phyloP scores from a whole-genome alignment of 2,113 vertebrate species.

The Dipodomys stephensi region DNA sequence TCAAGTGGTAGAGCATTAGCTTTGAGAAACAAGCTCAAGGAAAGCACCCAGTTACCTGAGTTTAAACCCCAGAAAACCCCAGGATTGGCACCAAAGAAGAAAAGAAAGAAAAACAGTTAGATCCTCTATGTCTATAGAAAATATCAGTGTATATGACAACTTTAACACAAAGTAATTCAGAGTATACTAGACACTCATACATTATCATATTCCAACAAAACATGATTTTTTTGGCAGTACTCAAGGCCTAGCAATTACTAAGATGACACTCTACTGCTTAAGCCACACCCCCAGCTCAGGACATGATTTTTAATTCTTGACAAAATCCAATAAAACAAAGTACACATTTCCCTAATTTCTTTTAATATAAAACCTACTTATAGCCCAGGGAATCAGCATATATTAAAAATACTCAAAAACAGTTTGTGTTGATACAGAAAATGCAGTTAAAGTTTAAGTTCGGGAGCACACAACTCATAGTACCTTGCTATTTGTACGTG shows the following conservation, averaged over 20 bases:
- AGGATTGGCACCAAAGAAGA: too few relatives aligned
- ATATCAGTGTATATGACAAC: not conserved
- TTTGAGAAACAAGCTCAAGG: too few relatives aligned
- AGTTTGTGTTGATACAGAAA: not conserved
- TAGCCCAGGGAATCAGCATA: not conserved
- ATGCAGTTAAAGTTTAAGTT: not conserved
- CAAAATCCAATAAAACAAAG: slow-evolving; percentile 25
- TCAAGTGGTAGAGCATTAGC: too few relatives aligned
- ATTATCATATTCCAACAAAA: slow-evolving; percentile 1
- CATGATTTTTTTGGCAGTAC: not conserved
- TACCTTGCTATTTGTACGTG: not conserved
- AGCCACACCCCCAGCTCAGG: too few relatives aligned
- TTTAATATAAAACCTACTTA: too few relatives aligned
- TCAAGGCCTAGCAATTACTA: too few relatives aligned
- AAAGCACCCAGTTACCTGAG: too few relatives aligned
- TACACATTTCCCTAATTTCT: not conserved
- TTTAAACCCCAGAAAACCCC: too few relatives aligned
- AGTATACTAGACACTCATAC: not conserved
- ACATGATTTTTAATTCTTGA: not conserved
- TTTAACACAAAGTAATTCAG: not conserved
- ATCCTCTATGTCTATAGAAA: not conserved
- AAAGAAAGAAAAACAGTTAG: not conserved
- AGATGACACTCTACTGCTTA: too few relatives aligned
- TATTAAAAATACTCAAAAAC: not conserved
- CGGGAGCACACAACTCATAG: not conserved